A percentile compares a stretch with the other conserved stretches of the same genome.
Conservation (phyloP, 2,797 vertebrate genomes). For the Melanotaenia boesemani region DNA sequence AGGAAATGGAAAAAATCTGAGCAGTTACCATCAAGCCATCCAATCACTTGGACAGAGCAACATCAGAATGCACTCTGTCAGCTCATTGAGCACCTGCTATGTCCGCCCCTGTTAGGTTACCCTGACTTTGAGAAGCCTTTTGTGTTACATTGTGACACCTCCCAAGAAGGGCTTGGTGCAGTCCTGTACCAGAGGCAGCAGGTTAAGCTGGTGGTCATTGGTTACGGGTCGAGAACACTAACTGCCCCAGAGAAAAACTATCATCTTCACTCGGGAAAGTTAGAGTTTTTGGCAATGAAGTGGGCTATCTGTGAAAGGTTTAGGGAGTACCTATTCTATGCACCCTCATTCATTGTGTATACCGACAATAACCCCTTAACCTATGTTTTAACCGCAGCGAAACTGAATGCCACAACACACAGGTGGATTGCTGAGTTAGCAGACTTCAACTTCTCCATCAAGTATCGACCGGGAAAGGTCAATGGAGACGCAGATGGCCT, state of each 20-base stretch:
- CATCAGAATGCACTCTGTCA: not conserved
- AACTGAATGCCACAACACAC: not conserved
- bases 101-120: not conserved
- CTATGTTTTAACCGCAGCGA: too few species aligned
- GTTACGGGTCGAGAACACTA: not conserved
- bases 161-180: not conserved
- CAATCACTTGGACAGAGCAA: not conserved
- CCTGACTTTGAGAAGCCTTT: constrained; percentile 4
- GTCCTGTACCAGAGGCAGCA: not conserved
- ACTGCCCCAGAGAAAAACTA: not conserved
- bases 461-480: not conserved
- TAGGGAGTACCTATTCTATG: not conserved
- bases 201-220: not conserved
- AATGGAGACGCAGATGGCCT: not conserved
- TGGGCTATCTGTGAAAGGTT: not conserved
- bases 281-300: not conserved
- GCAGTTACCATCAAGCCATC: not conserved
- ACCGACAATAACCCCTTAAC: too few species aligned
- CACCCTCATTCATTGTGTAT: too few species aligned
- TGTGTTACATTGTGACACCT: constrained; percentile 1
- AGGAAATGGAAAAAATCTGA: not conserved
- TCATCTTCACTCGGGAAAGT: not conserved
- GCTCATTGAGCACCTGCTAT: not conserved
- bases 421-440: not conserved
- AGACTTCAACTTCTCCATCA: not conserved